Percentiles rank a stretch among this genome's conserved stretches.
Evolutionary conservation across 2,113 vertebrate species (phyloP).

Genomic region (Anarrhichthys ocellatus): DNA sequence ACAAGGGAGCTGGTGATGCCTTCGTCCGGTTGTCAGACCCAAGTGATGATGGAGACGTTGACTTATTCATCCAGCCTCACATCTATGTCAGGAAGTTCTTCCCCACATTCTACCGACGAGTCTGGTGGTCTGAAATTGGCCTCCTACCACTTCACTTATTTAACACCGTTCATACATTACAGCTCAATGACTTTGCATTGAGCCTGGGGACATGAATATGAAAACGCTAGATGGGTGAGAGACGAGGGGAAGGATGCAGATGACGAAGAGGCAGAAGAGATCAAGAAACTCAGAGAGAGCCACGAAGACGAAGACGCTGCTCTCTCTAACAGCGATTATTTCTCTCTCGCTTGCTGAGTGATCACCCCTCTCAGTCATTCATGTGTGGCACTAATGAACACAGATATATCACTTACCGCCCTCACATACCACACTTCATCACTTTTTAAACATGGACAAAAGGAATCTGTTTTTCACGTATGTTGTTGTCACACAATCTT

Average conservation of each 20-base stretch:
- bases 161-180: constrained; percentile 66
- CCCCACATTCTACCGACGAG: constrained; percentile 31
- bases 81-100: constrained; percentile 55
- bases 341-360: constrained; percentile 7
- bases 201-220: constrained; percentile 67
- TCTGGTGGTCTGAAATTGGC: constrained; percentile 53
- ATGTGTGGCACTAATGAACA: constrained; percentile 35
- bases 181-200: constrained; percentile 69
- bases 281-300: neutral
- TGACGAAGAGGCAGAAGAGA: neutral
- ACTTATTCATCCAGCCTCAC: constrained; percentile 69
- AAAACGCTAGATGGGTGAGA: constrained; percentile 41
- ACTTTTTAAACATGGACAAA: constrained; percentile 42
- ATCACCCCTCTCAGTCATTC: constrained; percentile 27
- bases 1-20: constrained; percentile 45
- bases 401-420: constrained; percentile 7
- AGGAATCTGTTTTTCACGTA: neutral
- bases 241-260: constrained; percentile 22
- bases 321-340: neutral
- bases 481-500: neutral
- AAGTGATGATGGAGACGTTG: constrained; percentile 27
- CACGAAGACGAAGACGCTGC: neutral
- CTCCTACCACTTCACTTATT: constrained; percentile 69
- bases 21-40: constrained; percentile 44
- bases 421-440: constrained; percentile 20